Evolutionary conservation across 2,888 invertebrate species (phyloP).

Genomic region (Nomada lathburiana): DNA sequence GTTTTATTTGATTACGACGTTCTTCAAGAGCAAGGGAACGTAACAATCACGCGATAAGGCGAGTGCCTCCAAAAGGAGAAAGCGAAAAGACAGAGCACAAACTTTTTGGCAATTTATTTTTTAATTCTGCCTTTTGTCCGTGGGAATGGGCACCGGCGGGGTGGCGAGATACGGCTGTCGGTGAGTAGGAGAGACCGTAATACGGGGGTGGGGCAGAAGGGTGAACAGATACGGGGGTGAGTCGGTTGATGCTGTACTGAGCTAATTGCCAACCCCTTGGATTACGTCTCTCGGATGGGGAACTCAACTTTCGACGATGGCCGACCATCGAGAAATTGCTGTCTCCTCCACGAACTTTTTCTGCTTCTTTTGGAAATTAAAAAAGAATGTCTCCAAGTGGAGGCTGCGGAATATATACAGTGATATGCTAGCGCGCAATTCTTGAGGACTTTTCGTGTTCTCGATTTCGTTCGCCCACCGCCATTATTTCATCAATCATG

Average conservation of each 20-base stretch:
- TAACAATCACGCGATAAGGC: slow-evolving; percentile 24
- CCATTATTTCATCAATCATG: slow-evolving; percentile 63
- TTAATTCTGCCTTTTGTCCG: slow-evolving; percentile 79
- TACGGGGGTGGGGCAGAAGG: slow-evolving; percentile 47
- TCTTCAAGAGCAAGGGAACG: background rate
- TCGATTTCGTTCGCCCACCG: slow-evolving; percentile 48
- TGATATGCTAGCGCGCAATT: slow-evolving; percentile 42
- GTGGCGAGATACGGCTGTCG: slow-evolving; percentile 59
- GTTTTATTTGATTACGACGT: slow-evolving; percentile 4
- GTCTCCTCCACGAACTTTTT: slow-evolving; percentile 49
- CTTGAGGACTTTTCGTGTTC: slow-evolving; percentile 47
- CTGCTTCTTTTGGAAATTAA: slow-evolving; percentile 10
- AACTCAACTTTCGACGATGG: slow-evolving; percentile 73
- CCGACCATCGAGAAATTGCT: slow-evolving; percentile 62
- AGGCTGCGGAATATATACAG: slow-evolving; percentile 8
- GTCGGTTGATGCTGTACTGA: slow-evolving; percentile 72
- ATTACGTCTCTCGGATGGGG: slow-evolving; percentile 83
- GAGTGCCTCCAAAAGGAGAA: slow-evolving; percentile 21
- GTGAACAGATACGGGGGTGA: slow-evolving; percentile 61
- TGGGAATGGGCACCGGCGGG: slow-evolving; percentile 52
- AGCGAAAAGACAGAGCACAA: slow-evolving; percentile 19
- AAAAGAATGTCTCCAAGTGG: background rate
- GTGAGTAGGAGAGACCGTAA: slow-evolving; percentile 51
- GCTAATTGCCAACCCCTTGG: slow-evolving; percentile 81
- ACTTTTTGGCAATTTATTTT: slow-evolving; percentile 78